These are phyloP conservation scores for Diloba caeruleocephala DNA, from an alignment of 2,888 invertebrate genomes.

Conservation along the genomic window DNA sequence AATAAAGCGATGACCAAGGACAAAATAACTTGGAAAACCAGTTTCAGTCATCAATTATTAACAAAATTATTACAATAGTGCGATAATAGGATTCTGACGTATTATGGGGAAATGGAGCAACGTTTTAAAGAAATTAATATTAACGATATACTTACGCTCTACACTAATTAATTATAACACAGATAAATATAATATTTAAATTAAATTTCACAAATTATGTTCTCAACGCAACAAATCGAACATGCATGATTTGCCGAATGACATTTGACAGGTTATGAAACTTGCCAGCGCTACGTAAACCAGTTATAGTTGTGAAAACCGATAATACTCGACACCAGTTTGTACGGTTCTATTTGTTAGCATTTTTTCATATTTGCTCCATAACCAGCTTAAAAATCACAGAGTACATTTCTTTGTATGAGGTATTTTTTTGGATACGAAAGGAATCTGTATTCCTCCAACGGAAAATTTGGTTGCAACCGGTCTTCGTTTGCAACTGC, in stretches of 20 bases:
- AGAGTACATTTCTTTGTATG: no score
- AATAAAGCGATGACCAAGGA: constrained; percentile 71
- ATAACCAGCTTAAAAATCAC: no score
- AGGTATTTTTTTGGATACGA: no score
- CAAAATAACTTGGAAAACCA: constrained; percentile 71
- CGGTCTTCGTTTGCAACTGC: no score
- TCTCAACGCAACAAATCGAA: constrained; percentile 64
- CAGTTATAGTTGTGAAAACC: constrained; percentile 35
- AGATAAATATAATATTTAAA: constrained; percentile 51
- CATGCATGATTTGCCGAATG: constrained; percentile 78
- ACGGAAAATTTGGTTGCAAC: no score
- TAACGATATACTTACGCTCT: constrained; percentile 52
- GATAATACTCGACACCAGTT: constrained; percentile 11
- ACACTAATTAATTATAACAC: constrained; percentile 48
- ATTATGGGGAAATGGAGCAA: background rate
- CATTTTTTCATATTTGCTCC: background rate
- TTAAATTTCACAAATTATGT: constrained; percentile 48
- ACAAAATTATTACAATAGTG: constrained; percentile 52
- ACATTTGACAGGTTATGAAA: constrained; percentile 57
- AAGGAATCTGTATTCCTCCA: no score
- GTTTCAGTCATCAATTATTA: constrained; percentile 69
- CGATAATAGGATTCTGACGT: constrained; percentile 9
- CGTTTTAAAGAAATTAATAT: constrained; percentile 1
- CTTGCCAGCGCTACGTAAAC: constrained; percentile 49
- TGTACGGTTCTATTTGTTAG: background rate